These are phyloP conservation scores for Smutsia gigantea DNA, from an alignment of 2,797 vertebrate genomes.

Conservation along the genomic window DNA sequence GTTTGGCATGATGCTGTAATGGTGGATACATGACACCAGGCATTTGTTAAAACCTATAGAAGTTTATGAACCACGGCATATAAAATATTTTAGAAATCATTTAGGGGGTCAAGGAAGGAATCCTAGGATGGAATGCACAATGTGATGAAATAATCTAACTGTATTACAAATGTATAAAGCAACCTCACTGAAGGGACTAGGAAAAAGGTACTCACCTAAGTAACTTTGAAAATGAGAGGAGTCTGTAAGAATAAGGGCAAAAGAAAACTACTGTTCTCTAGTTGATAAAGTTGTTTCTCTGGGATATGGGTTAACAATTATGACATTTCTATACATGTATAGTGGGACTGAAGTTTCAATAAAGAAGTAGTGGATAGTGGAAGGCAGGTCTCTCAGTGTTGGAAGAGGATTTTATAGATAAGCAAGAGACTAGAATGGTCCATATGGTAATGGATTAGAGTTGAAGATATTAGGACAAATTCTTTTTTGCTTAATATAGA, in stretches of 20 bases:
- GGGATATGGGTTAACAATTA: not conserved
- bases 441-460: not conserved
- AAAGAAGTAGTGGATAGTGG: not conserved
- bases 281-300: not conserved
- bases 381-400: not conserved
- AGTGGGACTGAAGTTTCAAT: not conserved
- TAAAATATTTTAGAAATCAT: not conserved
- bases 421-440: not conserved
- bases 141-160: not conserved
- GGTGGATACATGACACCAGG: not conserved
- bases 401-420: not conserved
- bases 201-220: not conserved
- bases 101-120: not conserved
- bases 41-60: slow-evolving; percentile 9
- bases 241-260: not conserved
- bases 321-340: not conserved
- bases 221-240: not conserved
- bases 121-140: not conserved
- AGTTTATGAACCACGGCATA: not conserved
- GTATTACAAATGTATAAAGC: not conserved
- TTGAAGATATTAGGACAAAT: not conserved
- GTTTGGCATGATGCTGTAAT: not conserved
- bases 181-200: not conserved
- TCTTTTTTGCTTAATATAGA: not conserved
- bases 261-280: not conserved